phyloP scores from a whole-genome alignment of 2,888 invertebrate genomes.

The Exocentrus adspersus region DNA sequence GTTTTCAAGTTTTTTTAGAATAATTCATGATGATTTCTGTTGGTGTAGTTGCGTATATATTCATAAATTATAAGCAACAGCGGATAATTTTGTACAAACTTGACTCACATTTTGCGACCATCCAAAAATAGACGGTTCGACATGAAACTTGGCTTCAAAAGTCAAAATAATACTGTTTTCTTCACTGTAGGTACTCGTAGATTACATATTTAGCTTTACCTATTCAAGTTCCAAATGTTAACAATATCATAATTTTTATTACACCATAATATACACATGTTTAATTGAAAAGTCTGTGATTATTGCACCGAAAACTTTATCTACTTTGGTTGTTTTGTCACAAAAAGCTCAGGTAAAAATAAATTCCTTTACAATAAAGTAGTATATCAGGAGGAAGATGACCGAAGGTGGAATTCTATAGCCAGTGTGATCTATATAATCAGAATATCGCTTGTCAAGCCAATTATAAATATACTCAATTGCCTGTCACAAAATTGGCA shows the following conservation, averaged over 20 bases:
- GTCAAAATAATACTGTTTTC: slow-evolving; percentile 15
- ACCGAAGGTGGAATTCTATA: no score
- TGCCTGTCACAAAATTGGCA: no score
- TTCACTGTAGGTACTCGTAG: neutral
- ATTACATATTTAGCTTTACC: neutral
- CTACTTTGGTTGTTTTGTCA: no score
- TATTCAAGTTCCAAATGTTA: neutral
- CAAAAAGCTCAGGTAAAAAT: no score
- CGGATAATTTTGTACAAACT: neutral
- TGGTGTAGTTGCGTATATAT: neutral
- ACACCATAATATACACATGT: no score
- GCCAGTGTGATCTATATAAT: no score
- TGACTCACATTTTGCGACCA: slow-evolving; percentile 14
- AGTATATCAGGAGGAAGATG: no score
- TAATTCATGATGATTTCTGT: neutral
- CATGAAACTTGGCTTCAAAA: slow-evolving; percentile 3
- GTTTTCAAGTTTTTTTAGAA: neutral
- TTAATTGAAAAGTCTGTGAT: no score
- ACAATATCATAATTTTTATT: neutral
- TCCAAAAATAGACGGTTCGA: slow-evolving; percentile 12
- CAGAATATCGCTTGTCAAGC: no score
- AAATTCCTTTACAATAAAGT: no score
- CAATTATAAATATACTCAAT: no score
- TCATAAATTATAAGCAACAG: neutral
- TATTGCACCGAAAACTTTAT: no score